Conservation (phyloP, 2,888 invertebrate genomes). For the Apocheima hispidaria region DNA sequence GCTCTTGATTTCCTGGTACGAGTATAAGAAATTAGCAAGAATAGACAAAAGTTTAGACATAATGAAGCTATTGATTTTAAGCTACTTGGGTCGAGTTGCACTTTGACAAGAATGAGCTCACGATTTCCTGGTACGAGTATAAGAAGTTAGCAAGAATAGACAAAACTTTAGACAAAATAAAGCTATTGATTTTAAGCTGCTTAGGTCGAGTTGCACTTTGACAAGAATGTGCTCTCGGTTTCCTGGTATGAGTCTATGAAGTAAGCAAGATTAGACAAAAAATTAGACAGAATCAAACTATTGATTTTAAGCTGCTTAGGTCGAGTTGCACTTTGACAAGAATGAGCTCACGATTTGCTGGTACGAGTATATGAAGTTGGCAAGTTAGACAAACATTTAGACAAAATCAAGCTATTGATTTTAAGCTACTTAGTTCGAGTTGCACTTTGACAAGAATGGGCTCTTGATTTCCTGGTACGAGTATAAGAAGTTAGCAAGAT, state of each 20-base stretch:
- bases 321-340: conserved; percentile 27
- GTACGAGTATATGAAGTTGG: conserved; percentile 14
- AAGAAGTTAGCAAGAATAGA: background rate
- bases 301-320: no score
- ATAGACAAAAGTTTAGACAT: background rate
- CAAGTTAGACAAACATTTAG: background rate
- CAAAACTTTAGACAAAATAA: background rate
- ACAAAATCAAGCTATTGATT: no score
- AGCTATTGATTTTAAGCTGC: no score
- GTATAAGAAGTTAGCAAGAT: background rate
- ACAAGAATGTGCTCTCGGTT: conserved; percentile 33
- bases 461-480: conserved; percentile 38
- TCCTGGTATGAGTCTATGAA: conserved; percentile 38
- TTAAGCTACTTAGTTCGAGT: no score
- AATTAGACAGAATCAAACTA: no score
- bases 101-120: conserved; percentile 30
- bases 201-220: no score
- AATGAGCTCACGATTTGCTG: conserved; percentile 40
- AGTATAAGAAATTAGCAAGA: conserved; percentile 8
- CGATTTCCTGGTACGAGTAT: conserved; percentile 41
- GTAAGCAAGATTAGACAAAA: background rate
- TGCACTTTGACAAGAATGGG: conserved; percentile 33
- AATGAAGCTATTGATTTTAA: no score
- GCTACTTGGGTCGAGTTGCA: no score
- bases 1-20: conserved; percentile 38